Base-by-base conservation (phyloP, 2,888 invertebrate genomes). In the Dugesia japonica region DNA sequence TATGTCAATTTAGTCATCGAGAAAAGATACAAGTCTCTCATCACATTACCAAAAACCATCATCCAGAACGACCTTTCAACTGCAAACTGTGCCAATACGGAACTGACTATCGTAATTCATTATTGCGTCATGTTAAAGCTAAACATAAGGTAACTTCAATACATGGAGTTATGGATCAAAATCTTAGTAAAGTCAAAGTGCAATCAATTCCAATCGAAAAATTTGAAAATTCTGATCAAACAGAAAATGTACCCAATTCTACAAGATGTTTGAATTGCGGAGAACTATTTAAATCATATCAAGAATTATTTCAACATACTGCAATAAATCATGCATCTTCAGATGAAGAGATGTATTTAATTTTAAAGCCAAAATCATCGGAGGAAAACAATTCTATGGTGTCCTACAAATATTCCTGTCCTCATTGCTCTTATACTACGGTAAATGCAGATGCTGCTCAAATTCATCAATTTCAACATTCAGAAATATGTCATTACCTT, bases 61-160 rank as follows among this genome's bases (percentile, higher is more conserved):
- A 75, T 23, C 72, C 76, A 20, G 79, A 79, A 26, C 79, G 79
- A 38, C 79, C 79, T 20, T 81, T 79, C 78, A 74, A 71, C 72
- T 85, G 85, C 79, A 80, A 81, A 1, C 78, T 82, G 4, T 86
- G 86, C 80, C 82, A 82, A 7, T 81, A 83, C 74, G 80, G 82
- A 28, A 83, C 84, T 28, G 84, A 84, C 77, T 85, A 84, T 80
- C 81, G 82, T 75, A 82, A 83, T 78, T 83, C 83, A 1, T 81
- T 85, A 20, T 81, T 83, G 42, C 80, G 83, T 1, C 85, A 85
- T 76, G 79, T 80, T 26, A 79, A 78, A 33, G 76, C 78, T 73
- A 79, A 78, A 76, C 83, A 80, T 26, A 27, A 56, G 7, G 75
- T 74, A 26, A 38, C 23, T 86, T 87, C 80, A 83, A 84, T 28